phyloP scores from a whole-genome alignment of 2,888 invertebrate species.

The Sipha maydis region DNA sequence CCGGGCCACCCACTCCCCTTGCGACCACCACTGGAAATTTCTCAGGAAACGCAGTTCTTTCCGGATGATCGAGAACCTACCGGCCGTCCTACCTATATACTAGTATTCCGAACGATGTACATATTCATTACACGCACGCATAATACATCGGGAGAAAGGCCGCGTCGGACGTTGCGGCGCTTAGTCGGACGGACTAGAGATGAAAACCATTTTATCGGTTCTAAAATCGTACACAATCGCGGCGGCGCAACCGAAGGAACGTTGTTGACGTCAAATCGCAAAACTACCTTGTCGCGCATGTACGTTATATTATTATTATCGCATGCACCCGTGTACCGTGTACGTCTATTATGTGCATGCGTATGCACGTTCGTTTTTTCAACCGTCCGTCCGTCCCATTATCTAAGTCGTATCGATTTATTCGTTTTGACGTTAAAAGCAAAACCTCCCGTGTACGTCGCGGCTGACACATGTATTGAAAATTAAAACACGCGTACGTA shows the following conservation, averaged over 20 bases:
- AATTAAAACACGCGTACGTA: background rate
- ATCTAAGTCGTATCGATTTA: background rate
- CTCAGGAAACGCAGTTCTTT: no score
- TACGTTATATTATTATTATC: background rate
- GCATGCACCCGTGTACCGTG: no score
- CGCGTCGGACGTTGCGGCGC: background rate
- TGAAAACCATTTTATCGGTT: background rate
- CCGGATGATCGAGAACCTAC: no score
- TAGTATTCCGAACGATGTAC: no score
- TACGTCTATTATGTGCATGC: background rate
- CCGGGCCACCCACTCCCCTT: no score
- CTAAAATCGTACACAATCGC: background rate
- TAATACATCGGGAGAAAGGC: no score
- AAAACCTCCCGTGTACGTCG: background rate
- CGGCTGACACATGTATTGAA: background rate
- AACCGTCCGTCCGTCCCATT: background rate
- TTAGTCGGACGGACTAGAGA: background rate
- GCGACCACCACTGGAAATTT: no score
- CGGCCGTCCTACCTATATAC: no score
- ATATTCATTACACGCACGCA: no score
- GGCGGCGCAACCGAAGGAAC: no score
- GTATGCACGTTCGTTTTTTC: background rate
- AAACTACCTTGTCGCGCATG: background rate
- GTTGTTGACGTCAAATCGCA: background rate
- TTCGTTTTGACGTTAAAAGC: background rate